Percentiles rank a stretch among this genome's conserved stretches.
These are phyloP conservation scores for Bimastos eiseni DNA, from an alignment of 2,888 invertebrate genomes.

Conservation along the genomic window DNA sequence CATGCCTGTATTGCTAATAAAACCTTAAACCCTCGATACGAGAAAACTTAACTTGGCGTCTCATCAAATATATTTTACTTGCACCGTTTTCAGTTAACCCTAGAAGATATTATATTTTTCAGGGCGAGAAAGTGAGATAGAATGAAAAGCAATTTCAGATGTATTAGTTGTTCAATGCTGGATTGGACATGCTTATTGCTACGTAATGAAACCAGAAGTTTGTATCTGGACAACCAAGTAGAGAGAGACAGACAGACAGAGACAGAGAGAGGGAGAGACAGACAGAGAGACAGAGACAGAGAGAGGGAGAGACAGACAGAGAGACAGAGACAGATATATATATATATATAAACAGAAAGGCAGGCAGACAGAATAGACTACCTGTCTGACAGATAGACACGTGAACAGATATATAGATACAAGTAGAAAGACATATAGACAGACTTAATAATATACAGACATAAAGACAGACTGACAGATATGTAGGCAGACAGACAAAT, in stretches of 20 bases:
- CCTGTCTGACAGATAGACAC: not conserved
- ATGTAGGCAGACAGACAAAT: not conserved
- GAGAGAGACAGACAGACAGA: slow-evolving; percentile 8
- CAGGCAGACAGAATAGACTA: no score
- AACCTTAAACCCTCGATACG: not conserved
- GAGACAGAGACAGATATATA: not conserved
- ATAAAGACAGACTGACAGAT: not conserved
- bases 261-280: not conserved
- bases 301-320: not conserved
- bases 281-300: not conserved
- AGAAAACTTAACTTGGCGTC: not conserved
- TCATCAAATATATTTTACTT: not conserved
- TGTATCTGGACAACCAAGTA: not conserved
- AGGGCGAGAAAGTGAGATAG: not conserved
- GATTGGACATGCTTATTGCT: not conserved
- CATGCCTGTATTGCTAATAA: not conserved
- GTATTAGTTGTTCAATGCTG: not conserved
- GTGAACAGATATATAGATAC: not conserved
- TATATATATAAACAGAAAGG: not conserved
- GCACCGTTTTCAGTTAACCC: not conserved
- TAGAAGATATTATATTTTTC: not conserved
- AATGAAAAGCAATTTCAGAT: not conserved
- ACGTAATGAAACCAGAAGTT: not conserved
- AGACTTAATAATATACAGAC: not conserved
- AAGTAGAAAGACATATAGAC: not conserved